Conservation (phyloP, 2,888 invertebrate genomes). For the Petrolisthes manimaculis region DNA sequence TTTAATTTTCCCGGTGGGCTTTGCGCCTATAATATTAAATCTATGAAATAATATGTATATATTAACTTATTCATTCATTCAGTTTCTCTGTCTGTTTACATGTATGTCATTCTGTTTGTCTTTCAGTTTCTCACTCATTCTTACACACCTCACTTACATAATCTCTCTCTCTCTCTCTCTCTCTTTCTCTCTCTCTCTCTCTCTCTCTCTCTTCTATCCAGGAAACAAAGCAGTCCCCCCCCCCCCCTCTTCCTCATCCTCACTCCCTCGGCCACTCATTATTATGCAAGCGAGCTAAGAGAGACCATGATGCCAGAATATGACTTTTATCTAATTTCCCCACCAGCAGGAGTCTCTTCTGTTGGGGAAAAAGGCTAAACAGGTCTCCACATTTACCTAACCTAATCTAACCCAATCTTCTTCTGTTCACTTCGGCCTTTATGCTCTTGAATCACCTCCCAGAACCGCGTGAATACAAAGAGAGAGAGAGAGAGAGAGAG, state of each 20-base stretch:
- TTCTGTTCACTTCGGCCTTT: too few relatives aligned
- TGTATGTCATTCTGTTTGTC: not conserved
- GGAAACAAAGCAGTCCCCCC: not conserved
- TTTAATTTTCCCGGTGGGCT: too few relatives aligned
- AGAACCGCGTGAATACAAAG: not conserved
- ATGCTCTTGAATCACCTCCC: too few relatives aligned
- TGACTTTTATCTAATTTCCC: not conserved
- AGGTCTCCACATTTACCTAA: too few relatives aligned
- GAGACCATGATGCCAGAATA: not conserved
- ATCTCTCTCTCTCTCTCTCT: not conserved
- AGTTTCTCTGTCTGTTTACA: not conserved
- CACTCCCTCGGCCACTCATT: not conserved
- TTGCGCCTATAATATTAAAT: too few relatives aligned
- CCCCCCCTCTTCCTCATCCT: not conserved
- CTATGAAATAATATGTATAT: not conserved
- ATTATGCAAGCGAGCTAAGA: not conserved
- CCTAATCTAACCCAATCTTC: too few relatives aligned
- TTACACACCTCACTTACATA: not conserved
- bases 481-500: not conserved
- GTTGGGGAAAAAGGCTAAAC: too few relatives aligned
- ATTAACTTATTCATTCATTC: not conserved
- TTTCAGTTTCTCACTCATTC: not conserved
- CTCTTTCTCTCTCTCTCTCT: not conserved
- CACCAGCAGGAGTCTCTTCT: too few relatives aligned
- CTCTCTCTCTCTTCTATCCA: not conserved